Percentiles rank a stretch among this genome's conserved stretches.
Evolutionary conservation across 2,797 vertebrate genomes (phyloP).

Genomic region (Cossypha caffra): DNA sequence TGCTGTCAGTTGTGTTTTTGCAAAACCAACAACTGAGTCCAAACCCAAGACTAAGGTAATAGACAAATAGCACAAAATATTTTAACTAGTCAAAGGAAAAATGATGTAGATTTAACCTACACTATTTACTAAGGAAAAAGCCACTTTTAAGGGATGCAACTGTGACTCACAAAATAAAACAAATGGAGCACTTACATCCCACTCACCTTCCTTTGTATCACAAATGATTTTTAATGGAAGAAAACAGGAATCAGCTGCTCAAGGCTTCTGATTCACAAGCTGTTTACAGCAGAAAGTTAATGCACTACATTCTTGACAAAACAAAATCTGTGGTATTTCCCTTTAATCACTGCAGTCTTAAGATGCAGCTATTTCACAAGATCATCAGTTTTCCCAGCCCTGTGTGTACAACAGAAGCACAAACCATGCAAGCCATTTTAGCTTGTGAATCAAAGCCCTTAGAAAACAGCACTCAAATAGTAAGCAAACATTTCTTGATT

Average conservation of each 20-base stretch:
- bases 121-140: not conserved
- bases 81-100: not conserved
- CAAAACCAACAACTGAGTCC: not conserved
- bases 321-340: not conserved
- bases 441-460: slow-evolving; percentile 1
- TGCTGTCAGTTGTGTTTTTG: not conserved
- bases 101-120: not conserved
- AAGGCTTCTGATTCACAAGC: slow-evolving; percentile 44
- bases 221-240: not conserved
- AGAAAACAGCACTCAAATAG: not conserved
- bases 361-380: not conserved
- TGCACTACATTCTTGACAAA: not conserved
- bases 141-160: not conserved
- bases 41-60: not conserved
- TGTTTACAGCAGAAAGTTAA: not conserved
- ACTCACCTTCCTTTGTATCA: not conserved
- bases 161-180: not conserved
- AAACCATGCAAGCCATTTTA: not conserved
- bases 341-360: not conserved
- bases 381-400: not conserved
- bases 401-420: not conserved
- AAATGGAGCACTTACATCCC: not conserved
- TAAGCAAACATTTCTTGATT: not conserved
- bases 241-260: not conserved
- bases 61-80: not conserved